phyloP scores from a whole-genome alignment of 2,113 vertebrate species.

The Hippopotamus amphibius region DNA sequence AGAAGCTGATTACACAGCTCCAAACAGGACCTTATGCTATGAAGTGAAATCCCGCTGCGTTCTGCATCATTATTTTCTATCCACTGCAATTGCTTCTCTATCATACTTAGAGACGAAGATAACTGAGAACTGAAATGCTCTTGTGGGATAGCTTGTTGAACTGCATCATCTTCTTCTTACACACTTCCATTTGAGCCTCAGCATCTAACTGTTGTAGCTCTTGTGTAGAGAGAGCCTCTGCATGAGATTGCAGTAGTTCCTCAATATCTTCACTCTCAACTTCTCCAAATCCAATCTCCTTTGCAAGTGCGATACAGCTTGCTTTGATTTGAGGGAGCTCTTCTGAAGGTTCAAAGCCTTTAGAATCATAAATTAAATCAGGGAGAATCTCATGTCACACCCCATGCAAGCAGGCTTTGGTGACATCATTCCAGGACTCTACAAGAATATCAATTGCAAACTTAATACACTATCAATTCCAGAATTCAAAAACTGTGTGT shows the following conservation, averaged over 20 bases:
- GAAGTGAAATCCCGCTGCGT: background rate
- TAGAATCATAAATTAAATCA: background rate
- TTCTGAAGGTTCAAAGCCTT: background rate
- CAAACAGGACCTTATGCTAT: background rate
- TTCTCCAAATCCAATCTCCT: background rate
- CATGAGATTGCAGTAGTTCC: background rate
- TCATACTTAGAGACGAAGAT: background rate
- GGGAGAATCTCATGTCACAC: background rate
- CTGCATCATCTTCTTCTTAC: background rate
- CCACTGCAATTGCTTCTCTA: background rate
- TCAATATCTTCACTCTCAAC: background rate
- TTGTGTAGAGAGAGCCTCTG: background rate
- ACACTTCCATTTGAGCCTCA: background rate
- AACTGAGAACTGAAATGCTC: background rate
- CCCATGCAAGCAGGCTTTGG: background rate
- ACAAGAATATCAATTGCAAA: background rate
- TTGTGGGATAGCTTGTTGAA: background rate
- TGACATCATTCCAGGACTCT: background rate
- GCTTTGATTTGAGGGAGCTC: background rate
- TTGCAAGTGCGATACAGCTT: background rate
- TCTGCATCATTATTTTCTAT: background rate
- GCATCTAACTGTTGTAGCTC: constrained; percentile 4
- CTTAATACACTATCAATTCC: constrained; percentile 38
- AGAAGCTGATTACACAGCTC: background rate
- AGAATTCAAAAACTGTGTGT: background rate